These are phyloP conservation scores for Paguma larvata DNA, from an alignment of 2,797 vertebrate species.

Conservation along the genomic window DNA sequence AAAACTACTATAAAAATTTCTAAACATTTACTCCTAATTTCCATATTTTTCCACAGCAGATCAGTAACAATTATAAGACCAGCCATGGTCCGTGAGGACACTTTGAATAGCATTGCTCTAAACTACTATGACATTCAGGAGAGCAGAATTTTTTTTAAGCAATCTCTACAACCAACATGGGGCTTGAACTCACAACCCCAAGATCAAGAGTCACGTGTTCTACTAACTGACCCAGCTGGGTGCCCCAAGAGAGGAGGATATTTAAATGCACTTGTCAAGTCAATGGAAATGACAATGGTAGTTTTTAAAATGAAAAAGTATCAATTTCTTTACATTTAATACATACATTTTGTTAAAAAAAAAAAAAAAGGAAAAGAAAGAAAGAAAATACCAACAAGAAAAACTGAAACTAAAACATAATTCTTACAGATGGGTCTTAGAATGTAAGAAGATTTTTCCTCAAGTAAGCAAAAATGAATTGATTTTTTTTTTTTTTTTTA, in stretches of 20 bases:
- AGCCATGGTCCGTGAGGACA: background rate
- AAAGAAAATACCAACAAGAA: background rate
- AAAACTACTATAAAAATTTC: background rate
- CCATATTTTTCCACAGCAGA: background rate
- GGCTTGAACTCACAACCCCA: background rate
- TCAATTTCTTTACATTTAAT: background rate
- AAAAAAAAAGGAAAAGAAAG: background rate
- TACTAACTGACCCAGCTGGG: background rate
- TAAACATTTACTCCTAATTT: background rate
- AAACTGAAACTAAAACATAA: background rate
- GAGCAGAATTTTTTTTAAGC: background rate
- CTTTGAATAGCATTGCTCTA: background rate
- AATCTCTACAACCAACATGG: background rate
- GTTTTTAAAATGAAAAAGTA: background rate
- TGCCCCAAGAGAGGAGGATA: background rate
- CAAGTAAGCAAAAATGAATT: slow-evolving; percentile 27
- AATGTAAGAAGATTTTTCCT: background rate
- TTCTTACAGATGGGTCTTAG: background rate
- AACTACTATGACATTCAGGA: background rate
- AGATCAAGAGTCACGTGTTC: background rate
- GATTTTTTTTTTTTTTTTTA: background rate
- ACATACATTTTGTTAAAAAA: too few relatives aligned
- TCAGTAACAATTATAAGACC: background rate
- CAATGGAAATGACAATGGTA: background rate
- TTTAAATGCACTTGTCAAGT: slow-evolving; percentile 12